Percentiles rank a stretch among this genome's conserved stretches.
These are phyloP conservation scores for Dufourea novaeangliae DNA, from an alignment of 1,140 invertebrate species.

Conservation along the genomic window DNA sequence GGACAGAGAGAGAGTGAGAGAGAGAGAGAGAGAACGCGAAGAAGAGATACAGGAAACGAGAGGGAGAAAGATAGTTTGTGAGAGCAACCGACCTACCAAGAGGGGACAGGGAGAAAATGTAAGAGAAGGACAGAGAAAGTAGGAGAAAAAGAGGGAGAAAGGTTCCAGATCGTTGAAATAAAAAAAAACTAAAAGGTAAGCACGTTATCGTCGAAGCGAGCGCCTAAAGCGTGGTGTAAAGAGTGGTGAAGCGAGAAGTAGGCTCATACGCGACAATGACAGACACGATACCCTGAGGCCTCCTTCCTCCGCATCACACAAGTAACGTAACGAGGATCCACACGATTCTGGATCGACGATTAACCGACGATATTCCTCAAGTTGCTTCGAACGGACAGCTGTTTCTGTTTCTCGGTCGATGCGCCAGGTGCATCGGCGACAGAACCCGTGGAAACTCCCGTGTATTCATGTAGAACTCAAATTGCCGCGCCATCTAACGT, in stretches of 20 bases:
- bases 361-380: constrained; percentile 47
- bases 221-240: constrained; percentile 49
- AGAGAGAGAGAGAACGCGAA: not conserved
- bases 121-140: not conserved
- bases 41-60: constrained; percentile 1
- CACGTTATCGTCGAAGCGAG: constrained; percentile 47
- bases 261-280: constrained; percentile 38
- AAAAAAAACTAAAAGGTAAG: constrained; percentile 50
- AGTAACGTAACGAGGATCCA: constrained; percentile 24
- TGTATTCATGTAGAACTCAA: constrained; percentile 39
- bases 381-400: constrained; percentile 69
- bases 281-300: constrained; percentile 44
- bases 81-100: not conserved
- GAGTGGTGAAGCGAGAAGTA: constrained; percentile 30
- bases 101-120: not conserved
- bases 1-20: not conserved
- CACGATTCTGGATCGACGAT: constrained; percentile 45
- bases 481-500: constrained; percentile 69
- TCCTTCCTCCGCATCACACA: constrained; percentile 42
- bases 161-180: constrained; percentile 47
- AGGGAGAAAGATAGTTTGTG: not conserved
- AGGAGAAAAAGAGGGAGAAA: constrained; percentile 20
- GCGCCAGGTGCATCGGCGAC: constrained; percentile 70
- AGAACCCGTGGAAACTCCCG: constrained; percentile 38
- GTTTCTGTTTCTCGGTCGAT: constrained; percentile 68